These are phyloP conservation scores for Heteromormyrus szaboi DNA, from an alignment of 2,797 vertebrate species.

Conservation along the genomic window DNA sequence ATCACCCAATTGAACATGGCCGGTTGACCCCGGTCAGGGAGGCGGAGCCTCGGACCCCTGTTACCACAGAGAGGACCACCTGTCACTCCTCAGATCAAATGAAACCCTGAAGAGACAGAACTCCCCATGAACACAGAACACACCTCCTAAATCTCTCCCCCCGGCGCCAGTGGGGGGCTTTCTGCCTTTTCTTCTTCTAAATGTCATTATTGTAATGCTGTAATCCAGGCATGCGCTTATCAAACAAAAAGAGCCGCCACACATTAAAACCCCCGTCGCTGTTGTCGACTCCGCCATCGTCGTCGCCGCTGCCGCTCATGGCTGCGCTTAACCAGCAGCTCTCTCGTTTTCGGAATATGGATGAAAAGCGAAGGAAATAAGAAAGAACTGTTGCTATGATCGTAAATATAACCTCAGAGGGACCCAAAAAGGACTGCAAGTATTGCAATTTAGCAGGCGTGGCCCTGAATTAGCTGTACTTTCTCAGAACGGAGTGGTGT, in stretches of 20 bases:
- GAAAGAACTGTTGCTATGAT: neutral
- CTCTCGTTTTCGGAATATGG: neutral
- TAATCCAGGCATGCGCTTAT: slow-evolving; percentile 9
- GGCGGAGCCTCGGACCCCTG: neutral
- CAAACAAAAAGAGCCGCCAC: neutral
- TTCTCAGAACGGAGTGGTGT: neutral
- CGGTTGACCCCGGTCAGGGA: neutral
- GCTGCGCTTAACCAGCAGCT: neutral
- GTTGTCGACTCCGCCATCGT: neutral
- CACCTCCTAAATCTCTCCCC: neutral
- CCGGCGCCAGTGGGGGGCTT: neutral
- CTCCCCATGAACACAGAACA: neutral
- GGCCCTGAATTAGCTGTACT: neutral
- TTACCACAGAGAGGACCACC: neutral
- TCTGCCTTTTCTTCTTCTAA: neutral
- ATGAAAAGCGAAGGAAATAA: neutral
- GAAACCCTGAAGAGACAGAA: neutral
- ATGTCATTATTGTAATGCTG: slow-evolving; percentile 3
- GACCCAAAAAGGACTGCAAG: neutral
- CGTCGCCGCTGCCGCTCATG: neutral
- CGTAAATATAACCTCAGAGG: neutral
- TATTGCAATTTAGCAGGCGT: neutral
- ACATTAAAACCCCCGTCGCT: neutral
- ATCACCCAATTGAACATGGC: slow-evolving; percentile 2
- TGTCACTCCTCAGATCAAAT: slow-evolving; percentile 17